These are phyloP conservation scores for Dendroctonus valens DNA, from an alignment of 1,140 invertebrate genomes.

Conservation along the genomic window DNA sequence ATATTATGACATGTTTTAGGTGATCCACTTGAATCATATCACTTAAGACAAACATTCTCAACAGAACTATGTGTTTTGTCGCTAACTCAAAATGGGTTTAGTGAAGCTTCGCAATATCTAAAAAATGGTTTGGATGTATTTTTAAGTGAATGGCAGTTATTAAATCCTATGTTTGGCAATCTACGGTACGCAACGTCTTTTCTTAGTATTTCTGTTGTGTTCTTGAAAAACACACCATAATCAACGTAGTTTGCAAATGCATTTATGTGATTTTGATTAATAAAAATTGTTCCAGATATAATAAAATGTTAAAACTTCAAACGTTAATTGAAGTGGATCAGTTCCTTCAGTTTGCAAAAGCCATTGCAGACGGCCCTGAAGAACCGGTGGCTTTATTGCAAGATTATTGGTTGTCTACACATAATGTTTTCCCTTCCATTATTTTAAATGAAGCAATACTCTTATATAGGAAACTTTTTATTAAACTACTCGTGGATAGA, in stretches of 20 bases:
- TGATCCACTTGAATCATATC: too few relatives aligned
- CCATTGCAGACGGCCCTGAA: conserved; percentile 10
- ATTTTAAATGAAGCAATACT: conserved; percentile 38
- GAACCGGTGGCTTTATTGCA: background rate
- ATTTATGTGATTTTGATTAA: too few relatives aligned
- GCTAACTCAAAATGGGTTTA: conserved; percentile 40
- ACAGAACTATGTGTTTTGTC: conserved; percentile 52
- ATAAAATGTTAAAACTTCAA: conserved; percentile 50
- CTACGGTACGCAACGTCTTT: conserved; percentile 34
- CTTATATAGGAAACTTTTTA: conserved; percentile 40
- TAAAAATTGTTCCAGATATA: conserved; percentile 24
- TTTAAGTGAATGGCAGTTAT: conserved; percentile 53
- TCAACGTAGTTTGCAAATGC: too few relatives aligned
- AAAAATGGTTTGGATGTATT: conserved; percentile 46
- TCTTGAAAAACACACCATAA: background rate
- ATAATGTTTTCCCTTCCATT: conserved; percentile 27
- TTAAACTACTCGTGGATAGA: conserved; percentile 25
- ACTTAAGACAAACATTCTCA: conserved; percentile 48
- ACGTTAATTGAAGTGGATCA: conserved; percentile 50
- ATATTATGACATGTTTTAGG: too few relatives aligned
- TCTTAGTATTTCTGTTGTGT: conserved; percentile 1
- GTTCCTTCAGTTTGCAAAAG: conserved; percentile 35
- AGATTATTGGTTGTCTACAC: conserved; percentile 27
- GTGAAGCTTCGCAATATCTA: conserved; percentile 41
- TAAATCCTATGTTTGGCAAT: conserved; percentile 50